phyloP scores from a whole-genome alignment of 1,140 invertebrate species.

The Listronotus oregonensis region DNA sequence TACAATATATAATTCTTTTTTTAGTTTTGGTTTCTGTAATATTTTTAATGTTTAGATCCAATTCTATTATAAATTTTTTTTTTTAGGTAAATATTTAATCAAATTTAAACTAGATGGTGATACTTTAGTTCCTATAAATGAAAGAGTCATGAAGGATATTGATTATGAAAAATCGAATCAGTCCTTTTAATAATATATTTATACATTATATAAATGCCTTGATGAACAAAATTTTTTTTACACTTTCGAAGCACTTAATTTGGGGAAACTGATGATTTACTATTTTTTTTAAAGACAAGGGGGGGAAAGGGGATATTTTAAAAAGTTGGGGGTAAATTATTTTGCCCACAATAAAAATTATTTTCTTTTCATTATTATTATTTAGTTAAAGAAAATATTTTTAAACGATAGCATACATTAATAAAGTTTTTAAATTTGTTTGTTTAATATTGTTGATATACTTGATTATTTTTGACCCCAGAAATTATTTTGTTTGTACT shows the following conservation, averaged over 20 bases:
- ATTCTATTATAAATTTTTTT: too few species aligned
- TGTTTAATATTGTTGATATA: too few species aligned
- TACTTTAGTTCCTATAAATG: conserved; percentile 22
- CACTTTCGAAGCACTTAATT: conserved; percentile 35
- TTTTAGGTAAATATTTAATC: conserved; percentile 43
- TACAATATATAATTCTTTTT: too few species aligned
- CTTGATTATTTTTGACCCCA: too few species aligned
- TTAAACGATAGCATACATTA: conserved; percentile 15
- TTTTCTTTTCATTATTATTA: conserved; percentile 28
- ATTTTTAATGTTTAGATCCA: too few species aligned
- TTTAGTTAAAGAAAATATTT: conserved; percentile 21
- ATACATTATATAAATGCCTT: conserved; percentile 41
- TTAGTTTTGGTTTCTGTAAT: too few species aligned
- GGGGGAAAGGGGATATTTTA: background rate
- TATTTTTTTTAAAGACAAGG: conserved; percentile 21
- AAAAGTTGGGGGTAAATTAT: conserved; percentile 1
- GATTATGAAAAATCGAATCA: conserved; percentile 37
- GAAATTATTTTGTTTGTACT: too few species aligned
- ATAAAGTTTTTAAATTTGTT: background rate
- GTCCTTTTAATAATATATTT: conserved; percentile 42
- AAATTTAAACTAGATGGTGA: conserved; percentile 29
- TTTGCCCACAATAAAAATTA: conserved; percentile 7
- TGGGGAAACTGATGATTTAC: conserved; percentile 25
- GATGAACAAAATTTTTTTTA: conserved; percentile 15
- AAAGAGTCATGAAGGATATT: conserved; percentile 11